A percentile compares a stretch with the other conserved stretches of the same genome.
Conservation (phyloP, 1,140 invertebrate species). For the Zaprionus lachaisei region DNA sequence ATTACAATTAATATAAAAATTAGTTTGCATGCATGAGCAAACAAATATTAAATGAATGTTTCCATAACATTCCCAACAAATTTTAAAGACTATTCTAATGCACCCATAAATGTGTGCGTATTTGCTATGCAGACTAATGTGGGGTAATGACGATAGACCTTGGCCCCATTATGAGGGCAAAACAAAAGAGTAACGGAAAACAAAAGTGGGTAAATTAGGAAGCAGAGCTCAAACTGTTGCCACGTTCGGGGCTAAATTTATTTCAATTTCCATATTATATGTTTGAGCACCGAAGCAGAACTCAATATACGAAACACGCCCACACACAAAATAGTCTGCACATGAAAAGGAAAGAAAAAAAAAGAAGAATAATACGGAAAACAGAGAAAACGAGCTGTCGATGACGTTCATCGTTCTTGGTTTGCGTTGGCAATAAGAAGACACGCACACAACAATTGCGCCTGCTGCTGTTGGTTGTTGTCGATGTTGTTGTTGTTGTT, state of each 20-base stretch:
- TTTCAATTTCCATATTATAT: slow-evolving; percentile 64
- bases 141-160: not conserved
- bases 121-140: not conserved
- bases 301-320: slow-evolving; percentile 37
- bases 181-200: slow-evolving; percentile 12
- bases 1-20: no score
- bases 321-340: slow-evolving; percentile 1
- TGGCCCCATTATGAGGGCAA: slow-evolving; percentile 21
- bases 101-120: not conserved
- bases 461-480: slow-evolving; percentile 13
- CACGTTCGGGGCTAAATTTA: slow-evolving; percentile 56
- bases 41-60: not conserved
- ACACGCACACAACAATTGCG: slow-evolving; percentile 46
- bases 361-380: slow-evolving; percentile 11
- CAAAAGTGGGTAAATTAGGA: slow-evolving; percentile 20
- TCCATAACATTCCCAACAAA: not conserved
- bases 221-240: slow-evolving; percentile 59
- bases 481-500: slow-evolving; percentile 13
- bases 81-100: not conserved
- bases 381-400: slow-evolving; percentile 62
- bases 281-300: slow-evolving; percentile 34
- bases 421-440: slow-evolving; percentile 28
- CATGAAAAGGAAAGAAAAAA: slow-evolving; percentile 14
- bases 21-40: not conserved
- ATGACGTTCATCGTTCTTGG: slow-evolving; percentile 68